These are phyloP conservation scores for Mobula hypostoma DNA, from an alignment of 2,113 vertebrate genomes.

Conservation along the genomic window DNA sequence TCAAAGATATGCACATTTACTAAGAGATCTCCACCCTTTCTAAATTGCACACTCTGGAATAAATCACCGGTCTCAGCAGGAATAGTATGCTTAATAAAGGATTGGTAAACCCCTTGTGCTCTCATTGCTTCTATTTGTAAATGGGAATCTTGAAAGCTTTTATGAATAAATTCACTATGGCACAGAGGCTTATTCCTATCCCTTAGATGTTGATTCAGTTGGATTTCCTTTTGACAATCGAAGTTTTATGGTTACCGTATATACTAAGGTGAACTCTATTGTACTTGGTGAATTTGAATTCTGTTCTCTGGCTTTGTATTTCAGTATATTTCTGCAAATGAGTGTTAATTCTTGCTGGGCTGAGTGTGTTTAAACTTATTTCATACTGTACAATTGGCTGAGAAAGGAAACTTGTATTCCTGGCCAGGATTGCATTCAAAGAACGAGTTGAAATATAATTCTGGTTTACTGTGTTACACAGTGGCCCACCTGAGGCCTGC, in stretches of 20 bases:
- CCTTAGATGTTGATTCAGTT: background rate
- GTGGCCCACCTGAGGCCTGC: background rate
- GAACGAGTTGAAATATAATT: too few species aligned
- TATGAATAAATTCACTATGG: background rate
- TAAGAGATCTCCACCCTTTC: too few species aligned
- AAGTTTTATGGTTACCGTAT: background rate
- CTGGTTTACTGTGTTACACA: background rate
- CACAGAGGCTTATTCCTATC: background rate
- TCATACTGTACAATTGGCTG: background rate
- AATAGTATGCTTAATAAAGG: too few species aligned
- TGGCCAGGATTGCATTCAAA: background rate
- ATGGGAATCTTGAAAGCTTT: too few species aligned
- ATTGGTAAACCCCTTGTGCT: too few species aligned
- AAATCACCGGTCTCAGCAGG: too few species aligned
- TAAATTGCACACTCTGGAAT: too few species aligned
- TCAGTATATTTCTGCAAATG: background rate
- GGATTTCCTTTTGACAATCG: too few species aligned
- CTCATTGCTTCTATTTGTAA: too few species aligned
- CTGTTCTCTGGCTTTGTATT: background rate
- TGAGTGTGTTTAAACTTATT: background rate
- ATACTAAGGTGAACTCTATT: background rate
- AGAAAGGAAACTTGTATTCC: background rate
- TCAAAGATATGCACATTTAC: too few species aligned
- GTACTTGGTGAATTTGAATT: background rate
- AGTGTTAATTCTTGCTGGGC: background rate